phyloP scores from a whole-genome alignment of 2,888 invertebrate genomes.

The Lithophane socia region DNA sequence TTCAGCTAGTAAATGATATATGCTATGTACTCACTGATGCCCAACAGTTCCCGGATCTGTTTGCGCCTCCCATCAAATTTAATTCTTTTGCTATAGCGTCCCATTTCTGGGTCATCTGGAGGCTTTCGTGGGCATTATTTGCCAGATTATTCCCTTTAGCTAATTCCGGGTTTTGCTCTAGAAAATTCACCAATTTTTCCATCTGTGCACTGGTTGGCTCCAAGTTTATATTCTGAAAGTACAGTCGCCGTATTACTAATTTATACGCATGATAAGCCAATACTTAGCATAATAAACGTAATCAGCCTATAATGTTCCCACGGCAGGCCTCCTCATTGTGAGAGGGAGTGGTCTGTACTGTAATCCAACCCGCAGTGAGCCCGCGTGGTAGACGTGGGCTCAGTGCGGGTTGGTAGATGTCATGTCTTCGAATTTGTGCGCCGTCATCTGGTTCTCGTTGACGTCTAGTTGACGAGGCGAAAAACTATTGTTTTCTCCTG shows the following conservation, averaged over 20 bases:
- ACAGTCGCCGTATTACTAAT: not conserved
- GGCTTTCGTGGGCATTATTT: not conserved
- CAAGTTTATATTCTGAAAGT: not conserved
- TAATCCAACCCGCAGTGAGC: too few species aligned
- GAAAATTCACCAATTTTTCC: not conserved
- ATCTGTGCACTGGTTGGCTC: not conserved
- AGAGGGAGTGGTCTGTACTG: too few species aligned
- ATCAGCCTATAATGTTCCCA: too few species aligned
- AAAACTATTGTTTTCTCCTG: not conserved
- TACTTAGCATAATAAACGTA: too few species aligned
- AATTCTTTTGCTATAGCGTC: not conserved
- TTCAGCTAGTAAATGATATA: not conserved
- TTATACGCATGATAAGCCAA: not conserved
- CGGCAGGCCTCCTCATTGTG: too few species aligned
- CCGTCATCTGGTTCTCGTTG: too few species aligned
- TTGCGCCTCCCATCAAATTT: not conserved
- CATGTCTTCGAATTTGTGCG: too few species aligned
- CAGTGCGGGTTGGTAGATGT: too few species aligned
- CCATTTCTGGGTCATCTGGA: constrained; percentile 4
- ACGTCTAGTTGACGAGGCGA: too few species aligned
- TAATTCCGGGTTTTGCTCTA: constrained; percentile 2
- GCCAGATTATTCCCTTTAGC: not conserved
- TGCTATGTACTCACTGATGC: not conserved
- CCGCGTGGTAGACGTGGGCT: too few species aligned
- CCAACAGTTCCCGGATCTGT: not conserved